Conservation (phyloP, 2,113 vertebrate species). For the Glareola pratincola region DNA sequence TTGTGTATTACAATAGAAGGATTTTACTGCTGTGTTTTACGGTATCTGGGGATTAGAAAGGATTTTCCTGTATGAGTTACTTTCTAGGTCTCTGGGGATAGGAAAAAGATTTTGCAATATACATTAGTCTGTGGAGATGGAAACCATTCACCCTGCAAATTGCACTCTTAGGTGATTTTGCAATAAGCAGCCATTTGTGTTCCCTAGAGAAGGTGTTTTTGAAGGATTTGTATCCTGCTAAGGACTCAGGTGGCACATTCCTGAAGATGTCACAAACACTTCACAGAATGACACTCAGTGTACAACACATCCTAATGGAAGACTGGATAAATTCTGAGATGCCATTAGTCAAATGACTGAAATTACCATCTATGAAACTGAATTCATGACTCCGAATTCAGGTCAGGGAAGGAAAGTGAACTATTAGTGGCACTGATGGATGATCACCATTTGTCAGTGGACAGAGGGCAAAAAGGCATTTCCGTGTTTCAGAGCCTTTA, state of each 20-base stretch:
- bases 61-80: not conserved
- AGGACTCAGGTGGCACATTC: not conserved
- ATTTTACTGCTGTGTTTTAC: not conserved
- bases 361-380: not conserved
- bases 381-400: not conserved
- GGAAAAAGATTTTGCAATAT: not conserved
- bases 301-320: not conserved
- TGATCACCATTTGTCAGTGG: not conserved
- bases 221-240: not conserved
- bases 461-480: not conserved
- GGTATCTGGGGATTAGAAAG: not conserved
- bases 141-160: not conserved
- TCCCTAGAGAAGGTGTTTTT: not conserved
- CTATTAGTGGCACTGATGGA: not conserved
- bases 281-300: not conserved
- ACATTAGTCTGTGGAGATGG: not conserved
- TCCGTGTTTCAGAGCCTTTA: not conserved
- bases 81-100: not conserved
- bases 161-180: not conserved
- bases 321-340: not conserved
- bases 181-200: not conserved
- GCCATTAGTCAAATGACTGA: not conserved
- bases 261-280: not conserved
- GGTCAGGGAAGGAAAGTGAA: not conserved
- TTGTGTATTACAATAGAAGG: not conserved